Evolutionary conservation across 2,888 invertebrate genomes (phyloP).

Genomic region (Papilio elwesi): DNA sequence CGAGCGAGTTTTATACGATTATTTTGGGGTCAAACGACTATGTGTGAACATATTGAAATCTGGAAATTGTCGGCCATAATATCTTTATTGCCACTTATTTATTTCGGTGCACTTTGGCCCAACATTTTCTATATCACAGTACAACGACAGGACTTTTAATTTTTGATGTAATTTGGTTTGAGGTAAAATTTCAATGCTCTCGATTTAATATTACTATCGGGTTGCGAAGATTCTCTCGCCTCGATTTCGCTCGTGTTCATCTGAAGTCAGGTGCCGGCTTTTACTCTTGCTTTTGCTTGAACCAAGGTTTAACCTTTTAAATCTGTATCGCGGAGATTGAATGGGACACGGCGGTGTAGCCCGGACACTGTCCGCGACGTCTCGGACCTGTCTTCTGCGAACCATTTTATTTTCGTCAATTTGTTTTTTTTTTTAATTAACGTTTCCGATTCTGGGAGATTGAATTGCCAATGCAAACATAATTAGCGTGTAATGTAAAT

Average conservation of each 20-base stretch:
- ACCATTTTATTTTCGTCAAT: conserved; percentile 26
- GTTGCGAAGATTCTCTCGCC: conserved; percentile 7
- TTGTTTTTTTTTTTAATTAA: conserved; percentile 27
- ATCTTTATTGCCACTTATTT: conserved; percentile 44
- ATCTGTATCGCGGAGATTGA: conserved; percentile 26
- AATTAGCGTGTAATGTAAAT: conserved; percentile 31
- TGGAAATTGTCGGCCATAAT: conserved; percentile 42
- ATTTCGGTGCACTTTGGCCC: conserved; percentile 37
- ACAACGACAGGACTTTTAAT: conserved; percentile 25
- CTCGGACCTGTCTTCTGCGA: conserved; percentile 24
- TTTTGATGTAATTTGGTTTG: conserved; percentile 6
- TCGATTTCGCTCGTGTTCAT: conserved; percentile 12
- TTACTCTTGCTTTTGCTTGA: too few species aligned
- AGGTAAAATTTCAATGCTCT: conserved; percentile 21
- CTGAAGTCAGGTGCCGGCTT: conserved; percentile 15
- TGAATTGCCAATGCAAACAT: conserved; percentile 26
- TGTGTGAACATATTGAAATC: conserved; percentile 36
- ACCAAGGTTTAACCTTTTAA: conserved; percentile 5
- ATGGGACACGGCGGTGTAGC: conserved; percentile 16
- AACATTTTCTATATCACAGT: conserved; percentile 41
- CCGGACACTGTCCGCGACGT: conserved; percentile 21
- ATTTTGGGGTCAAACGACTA: conserved; percentile 56
- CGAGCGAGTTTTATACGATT: conserved; percentile 51
- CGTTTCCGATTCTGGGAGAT: conserved; percentile 25
- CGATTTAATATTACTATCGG: conserved; percentile 30